phyloP scores from a whole-genome alignment of 2,797 vertebrate species.

The Meda fulgida region DNA sequence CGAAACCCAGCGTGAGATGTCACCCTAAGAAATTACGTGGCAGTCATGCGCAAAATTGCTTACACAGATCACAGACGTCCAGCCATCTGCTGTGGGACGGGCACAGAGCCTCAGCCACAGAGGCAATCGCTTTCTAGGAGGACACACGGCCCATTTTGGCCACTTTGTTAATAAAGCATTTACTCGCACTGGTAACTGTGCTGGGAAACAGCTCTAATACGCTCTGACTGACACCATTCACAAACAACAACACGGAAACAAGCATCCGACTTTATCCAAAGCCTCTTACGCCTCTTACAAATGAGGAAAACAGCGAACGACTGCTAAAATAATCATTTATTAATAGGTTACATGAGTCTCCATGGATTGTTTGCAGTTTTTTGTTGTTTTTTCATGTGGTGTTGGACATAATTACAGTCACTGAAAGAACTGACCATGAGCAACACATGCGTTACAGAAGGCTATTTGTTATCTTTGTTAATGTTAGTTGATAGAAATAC shows the following conservation, averaged over 20 bases:
- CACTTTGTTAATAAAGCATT: slow-evolving; percentile 74
- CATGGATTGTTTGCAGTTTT: no score
- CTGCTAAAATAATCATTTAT: background rate
- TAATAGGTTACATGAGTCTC: background rate
- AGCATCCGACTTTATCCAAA: background rate
- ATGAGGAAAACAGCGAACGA: background rate
- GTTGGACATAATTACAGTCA: background rate
- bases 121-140: slow-evolving; percentile 76
- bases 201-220: slow-evolving; percentile 49
- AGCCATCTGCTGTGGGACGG: slow-evolving; percentile 76
- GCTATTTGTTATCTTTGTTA: no score
- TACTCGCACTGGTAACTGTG: slow-evolving; percentile 53
- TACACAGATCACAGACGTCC: slow-evolving; percentile 83
- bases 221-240: slow-evolving; percentile 29
- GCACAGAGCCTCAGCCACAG: slow-evolving; percentile 70
- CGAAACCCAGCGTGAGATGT: slow-evolving; percentile 81
- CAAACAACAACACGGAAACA: slow-evolving; percentile 12
- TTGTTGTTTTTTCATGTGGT: no score
- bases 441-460: no score
- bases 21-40: slow-evolving; percentile 81
- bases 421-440: no score
- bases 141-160: slow-evolving; percentile 64
- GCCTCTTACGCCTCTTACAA: background rate
- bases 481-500: no score
- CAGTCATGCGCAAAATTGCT: slow-evolving; percentile 86